These are phyloP conservation scores for Alfaro cultratus DNA, from an alignment of 2,797 vertebrate species.

Conservation along the genomic window DNA sequence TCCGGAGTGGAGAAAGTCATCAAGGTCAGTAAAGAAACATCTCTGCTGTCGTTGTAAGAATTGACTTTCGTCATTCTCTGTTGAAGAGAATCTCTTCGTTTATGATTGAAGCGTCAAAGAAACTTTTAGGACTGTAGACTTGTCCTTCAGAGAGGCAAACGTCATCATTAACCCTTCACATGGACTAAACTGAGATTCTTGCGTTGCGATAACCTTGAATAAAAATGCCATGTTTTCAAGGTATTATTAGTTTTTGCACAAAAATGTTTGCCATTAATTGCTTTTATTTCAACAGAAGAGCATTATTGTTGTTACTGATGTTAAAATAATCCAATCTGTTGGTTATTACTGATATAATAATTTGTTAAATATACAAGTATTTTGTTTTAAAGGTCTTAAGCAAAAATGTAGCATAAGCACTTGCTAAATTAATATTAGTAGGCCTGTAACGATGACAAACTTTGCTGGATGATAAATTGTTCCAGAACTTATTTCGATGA, in stretches of 20 bases:
- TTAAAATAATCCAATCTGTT: neutral
- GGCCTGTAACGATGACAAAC: no score
- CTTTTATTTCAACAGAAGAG: neutral
- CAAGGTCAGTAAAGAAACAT: constrained; percentile 83
- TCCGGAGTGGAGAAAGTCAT: constrained; percentile 99
- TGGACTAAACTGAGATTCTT: neutral
- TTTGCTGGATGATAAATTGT: no score
- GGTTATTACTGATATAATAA: neutral
- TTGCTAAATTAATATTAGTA: neutral
- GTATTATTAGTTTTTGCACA: neutral
- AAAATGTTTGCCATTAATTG: neutral
- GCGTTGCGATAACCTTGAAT: neutral
- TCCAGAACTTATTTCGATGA: no score
- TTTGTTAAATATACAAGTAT: neutral
- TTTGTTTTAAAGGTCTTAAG: neutral
- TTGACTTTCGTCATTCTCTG: neutral
- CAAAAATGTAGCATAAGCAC: neutral
- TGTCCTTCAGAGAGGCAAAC: neutral
- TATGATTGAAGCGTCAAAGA: neutral
- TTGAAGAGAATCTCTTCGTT: neutral
- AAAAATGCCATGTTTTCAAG: neutral
- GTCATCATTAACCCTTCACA: neutral
- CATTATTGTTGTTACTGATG: neutral
- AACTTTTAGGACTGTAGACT: neutral
- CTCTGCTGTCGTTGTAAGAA: no score